These are phyloP conservation scores for Arenicola marina DNA, from an alignment of 2,888 invertebrate genomes.

Conservation along the genomic window DNA sequence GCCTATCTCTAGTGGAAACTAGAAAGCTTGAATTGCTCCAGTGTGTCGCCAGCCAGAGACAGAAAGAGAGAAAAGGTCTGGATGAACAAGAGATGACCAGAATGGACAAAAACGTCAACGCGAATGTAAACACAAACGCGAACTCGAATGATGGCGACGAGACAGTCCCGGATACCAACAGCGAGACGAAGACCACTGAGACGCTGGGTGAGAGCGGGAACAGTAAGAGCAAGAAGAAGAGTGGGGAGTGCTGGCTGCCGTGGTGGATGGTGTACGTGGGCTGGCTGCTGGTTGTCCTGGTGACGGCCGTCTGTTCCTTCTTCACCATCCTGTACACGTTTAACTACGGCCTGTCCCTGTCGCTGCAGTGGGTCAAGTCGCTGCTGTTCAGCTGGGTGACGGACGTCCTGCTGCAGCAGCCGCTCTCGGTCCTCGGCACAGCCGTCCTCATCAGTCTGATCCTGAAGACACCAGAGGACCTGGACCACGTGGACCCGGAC, in stretches of 20 bases:
- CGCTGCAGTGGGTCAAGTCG: slow-evolving; percentile 49
- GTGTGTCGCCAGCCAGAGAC: too few relatives aligned
- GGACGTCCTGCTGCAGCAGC: slow-evolving; percentile 47
- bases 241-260: not conserved
- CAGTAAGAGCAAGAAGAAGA: too few relatives aligned
- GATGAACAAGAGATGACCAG: too few relatives aligned
- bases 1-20: too few relatives aligned
- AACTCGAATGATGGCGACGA: too few relatives aligned
- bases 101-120: too few relatives aligned
- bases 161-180: too few relatives aligned
- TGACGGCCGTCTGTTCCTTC: slow-evolving; percentile 40
- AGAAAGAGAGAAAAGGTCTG: too few relatives aligned
- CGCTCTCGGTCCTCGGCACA: slow-evolving; percentile 42
- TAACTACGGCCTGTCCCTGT: slow-evolving; percentile 48
- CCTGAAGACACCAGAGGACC: slow-evolving; percentile 6
- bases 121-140: too few relatives aligned
- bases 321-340: slow-evolving; percentile 43
- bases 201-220: too few relatives aligned
- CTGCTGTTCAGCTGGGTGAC: slow-evolving; percentile 44
- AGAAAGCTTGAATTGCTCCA: too few relatives aligned
- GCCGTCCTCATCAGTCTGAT: slow-evolving; percentile 14
- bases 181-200: too few relatives aligned
- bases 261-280: slow-evolving; percentile 7
- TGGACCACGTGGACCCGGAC: not conserved
- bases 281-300: slow-evolving; percentile 1